Evolutionary conservation across 2,888 invertebrate genomes (phyloP).

Genomic region (Dinocampus coccinellae): DNA sequence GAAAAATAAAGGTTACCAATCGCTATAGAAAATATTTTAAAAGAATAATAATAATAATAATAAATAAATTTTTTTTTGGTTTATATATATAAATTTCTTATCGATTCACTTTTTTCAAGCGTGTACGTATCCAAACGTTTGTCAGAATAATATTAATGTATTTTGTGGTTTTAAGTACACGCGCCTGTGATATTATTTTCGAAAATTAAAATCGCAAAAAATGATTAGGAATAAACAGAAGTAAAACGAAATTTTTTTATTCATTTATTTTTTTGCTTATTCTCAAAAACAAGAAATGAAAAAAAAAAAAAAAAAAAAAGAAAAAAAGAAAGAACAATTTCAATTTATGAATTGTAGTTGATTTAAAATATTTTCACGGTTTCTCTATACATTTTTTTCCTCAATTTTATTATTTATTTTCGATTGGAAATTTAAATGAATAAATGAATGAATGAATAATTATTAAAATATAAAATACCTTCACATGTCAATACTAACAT

Average conservation of each 20-base stretch:
- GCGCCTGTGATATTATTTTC: constrained; percentile 40
- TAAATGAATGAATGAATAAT: too few species aligned
- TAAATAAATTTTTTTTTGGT: constrained; percentile 35
- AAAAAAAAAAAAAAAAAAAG: neutral
- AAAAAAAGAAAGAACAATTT: neutral
- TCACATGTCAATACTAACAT: neutral
- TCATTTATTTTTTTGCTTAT: constrained; percentile 16
- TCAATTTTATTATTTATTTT: too few species aligned
- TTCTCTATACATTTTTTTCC: too few species aligned
- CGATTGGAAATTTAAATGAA: too few species aligned
- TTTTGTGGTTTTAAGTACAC: constrained; percentile 19
- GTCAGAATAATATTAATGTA: neutral
- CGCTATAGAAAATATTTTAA: constrained; percentile 4
- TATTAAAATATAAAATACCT: too few species aligned
- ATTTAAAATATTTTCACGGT: too few species aligned
- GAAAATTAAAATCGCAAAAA: constrained; percentile 21
- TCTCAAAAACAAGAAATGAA: neutral
- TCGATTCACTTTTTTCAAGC: constrained; percentile 53
- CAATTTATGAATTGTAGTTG: neutral
- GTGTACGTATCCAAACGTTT: neutral
- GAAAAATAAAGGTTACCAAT: constrained; percentile 42
- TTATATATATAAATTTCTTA: constrained; percentile 37
- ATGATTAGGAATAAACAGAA: neutral
- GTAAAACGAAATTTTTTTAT: neutral
- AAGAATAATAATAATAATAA: neutral